Evolutionary conservation across 2,113 vertebrate species (phyloP).

Genomic region (Ammodytes dubius): DNA sequence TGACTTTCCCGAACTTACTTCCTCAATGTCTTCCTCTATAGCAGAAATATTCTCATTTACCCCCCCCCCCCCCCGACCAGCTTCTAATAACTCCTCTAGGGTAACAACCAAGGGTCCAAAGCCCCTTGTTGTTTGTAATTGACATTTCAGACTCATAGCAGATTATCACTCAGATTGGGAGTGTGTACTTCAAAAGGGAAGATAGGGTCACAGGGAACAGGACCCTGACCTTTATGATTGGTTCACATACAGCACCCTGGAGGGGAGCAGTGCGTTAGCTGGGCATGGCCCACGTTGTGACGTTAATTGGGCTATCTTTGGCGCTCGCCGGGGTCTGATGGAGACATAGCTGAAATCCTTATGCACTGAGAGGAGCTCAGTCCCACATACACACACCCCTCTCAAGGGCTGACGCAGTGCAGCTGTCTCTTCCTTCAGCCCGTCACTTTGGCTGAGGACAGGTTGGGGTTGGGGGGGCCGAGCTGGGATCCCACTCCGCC

Average conservation of each 20-base stretch:
- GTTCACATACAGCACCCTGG: slow-evolving; percentile 73
- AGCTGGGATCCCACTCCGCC: slow-evolving; percentile 44
- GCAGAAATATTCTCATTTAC: slow-evolving; percentile 53
- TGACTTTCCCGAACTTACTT: slow-evolving; percentile 41
- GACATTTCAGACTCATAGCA: slow-evolving; percentile 79
- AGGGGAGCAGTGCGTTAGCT: slow-evolving; percentile 55
- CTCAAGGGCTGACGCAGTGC: slow-evolving; percentile 61
- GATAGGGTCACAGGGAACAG: slow-evolving; percentile 72
- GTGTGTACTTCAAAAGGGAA: slow-evolving; percentile 74
- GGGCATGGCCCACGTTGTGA: slow-evolving; percentile 70
- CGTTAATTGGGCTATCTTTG: slow-evolving; percentile 85
- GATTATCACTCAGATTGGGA: slow-evolving; percentile 80
- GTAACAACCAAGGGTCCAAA: slow-evolving; percentile 65
- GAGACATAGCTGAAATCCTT: slow-evolving; percentile 85
- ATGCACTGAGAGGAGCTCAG: slow-evolving; percentile 65
- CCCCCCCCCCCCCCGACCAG: slow-evolving; percentile 10
- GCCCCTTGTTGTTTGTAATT: slow-evolving; percentile 77
- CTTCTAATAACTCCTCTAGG: slow-evolving; percentile 60
- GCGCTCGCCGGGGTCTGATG: slow-evolving; percentile 75
- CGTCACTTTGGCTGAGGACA: background rate
- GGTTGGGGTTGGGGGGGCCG: no score
- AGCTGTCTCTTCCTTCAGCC: slow-evolving; percentile 85
- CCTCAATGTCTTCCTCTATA: slow-evolving; percentile 39
- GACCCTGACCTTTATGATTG: slow-evolving; percentile 81
- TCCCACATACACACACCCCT: slow-evolving; percentile 38